These are phyloP conservation scores for Colletes gigas DNA, from an alignment of 1,140 invertebrate genomes.

Conservation along the genomic window DNA sequence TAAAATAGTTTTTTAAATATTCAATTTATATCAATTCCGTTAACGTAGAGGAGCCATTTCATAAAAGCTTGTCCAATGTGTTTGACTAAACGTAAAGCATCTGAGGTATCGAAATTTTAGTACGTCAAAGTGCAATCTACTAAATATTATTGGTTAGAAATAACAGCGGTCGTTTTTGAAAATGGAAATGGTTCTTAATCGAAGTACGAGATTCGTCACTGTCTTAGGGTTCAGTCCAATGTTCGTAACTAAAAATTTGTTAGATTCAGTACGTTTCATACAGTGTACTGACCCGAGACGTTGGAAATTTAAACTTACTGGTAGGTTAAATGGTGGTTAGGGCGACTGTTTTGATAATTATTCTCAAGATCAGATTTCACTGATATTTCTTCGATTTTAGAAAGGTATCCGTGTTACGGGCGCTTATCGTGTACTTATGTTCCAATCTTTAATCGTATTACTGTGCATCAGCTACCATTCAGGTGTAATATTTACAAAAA, in stretches of 20 bases:
- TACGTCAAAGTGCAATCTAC: background rate
- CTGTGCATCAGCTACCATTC: slow-evolving; percentile 2
- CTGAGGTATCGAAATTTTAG: background rate
- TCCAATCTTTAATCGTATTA: slow-evolving; percentile 37
- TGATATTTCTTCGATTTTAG: slow-evolving; percentile 29
- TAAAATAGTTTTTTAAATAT: slow-evolving; percentile 6
- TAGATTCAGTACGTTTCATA: slow-evolving; percentile 34
- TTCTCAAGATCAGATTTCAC: background rate
- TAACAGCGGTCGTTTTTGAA: slow-evolving; percentile 43
- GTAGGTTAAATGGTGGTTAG: slow-evolving; percentile 41
- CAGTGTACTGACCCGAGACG: slow-evolving; percentile 15
- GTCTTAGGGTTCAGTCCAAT: slow-evolving; percentile 30
- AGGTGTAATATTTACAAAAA: slow-evolving; percentile 17
- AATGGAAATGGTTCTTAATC: slow-evolving; percentile 62
- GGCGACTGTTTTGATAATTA: background rate
- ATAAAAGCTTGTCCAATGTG: slow-evolving; percentile 3
- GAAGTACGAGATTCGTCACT: slow-evolving; percentile 41
- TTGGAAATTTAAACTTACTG: slow-evolving; percentile 41
- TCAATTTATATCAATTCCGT: too few species aligned
- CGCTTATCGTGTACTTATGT: slow-evolving; percentile 28
- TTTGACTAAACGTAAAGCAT: background rate
- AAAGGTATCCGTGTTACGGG: slow-evolving; percentile 34
- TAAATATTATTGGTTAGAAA: slow-evolving; percentile 46
- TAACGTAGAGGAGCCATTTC: background rate
- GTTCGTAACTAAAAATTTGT: slow-evolving; percentile 40